Evolutionary conservation across 2,113 vertebrate genomes (phyloP).

Genomic region (Archocentrus centrarchus): DNA sequence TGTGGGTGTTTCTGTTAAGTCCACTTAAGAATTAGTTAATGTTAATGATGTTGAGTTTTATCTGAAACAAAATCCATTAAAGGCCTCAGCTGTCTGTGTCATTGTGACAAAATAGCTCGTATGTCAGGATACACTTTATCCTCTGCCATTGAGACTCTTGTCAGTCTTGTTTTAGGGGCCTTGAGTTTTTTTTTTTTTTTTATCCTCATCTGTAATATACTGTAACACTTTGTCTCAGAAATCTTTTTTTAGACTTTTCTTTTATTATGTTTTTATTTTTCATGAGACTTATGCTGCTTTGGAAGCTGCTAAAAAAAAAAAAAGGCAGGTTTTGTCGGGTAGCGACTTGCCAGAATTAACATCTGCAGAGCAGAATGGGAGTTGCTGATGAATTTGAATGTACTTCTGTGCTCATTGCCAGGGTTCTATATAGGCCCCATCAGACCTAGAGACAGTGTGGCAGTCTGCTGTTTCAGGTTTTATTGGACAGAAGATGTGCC

Average conservation of each 20-base stretch:
- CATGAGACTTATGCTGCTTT: slow-evolving; percentile 59
- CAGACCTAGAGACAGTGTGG: slow-evolving; percentile 56
- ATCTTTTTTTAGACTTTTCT: not conserved
- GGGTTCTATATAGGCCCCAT: slow-evolving; percentile 58
- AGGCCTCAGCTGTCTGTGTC: slow-evolving; percentile 24
- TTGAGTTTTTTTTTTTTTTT: slow-evolving; percentile 7
- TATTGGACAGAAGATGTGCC: slow-evolving; percentile 33
- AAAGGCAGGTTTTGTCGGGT: slow-evolving; percentile 53
- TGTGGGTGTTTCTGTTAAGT: slow-evolving; percentile 37
- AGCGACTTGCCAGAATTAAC: slow-evolving; percentile 77
- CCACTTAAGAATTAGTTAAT: slow-evolving; percentile 17
- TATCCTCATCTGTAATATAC: slow-evolving; percentile 8
- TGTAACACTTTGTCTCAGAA: not conserved
- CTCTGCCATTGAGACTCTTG: slow-evolving; percentile 23
- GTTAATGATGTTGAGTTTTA: slow-evolving; percentile 14
- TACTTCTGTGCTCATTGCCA: slow-evolving; percentile 36
- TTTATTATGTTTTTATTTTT: not conserved
- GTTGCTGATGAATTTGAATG: slow-evolving; percentile 64
- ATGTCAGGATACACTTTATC: slow-evolving; percentile 30
- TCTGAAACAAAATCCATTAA: not conserved
- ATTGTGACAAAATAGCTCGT: slow-evolving; percentile 33
- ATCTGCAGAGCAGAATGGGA: slow-evolving; percentile 76
- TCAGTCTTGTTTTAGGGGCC: slow-evolving; percentile 28
- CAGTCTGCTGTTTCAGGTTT: slow-evolving; percentile 67
- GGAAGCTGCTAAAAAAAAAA: slow-evolving; percentile 57